Percentiles rank a stretch among this genome's conserved stretches.
Conservation (phyloP, 2,888 invertebrate species). For the Aphidoletes aphidimyza region DNA sequence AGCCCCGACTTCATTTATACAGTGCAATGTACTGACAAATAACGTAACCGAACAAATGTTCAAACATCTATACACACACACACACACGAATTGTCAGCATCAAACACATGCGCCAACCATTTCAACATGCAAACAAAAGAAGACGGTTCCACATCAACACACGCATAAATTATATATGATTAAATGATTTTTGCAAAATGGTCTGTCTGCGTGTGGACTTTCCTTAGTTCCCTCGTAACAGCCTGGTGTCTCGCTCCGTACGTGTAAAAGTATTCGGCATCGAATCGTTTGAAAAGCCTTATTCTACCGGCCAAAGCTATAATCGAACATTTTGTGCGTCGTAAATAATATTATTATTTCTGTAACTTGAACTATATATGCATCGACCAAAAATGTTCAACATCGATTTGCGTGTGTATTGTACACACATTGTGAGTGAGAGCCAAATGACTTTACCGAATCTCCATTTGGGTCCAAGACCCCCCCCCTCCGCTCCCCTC, state of each 20-base stretch:
- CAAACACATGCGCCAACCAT: too few species aligned
- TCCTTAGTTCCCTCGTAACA: too few species aligned
- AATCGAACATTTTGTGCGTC: slow-evolving; percentile 37
- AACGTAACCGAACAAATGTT: background rate
- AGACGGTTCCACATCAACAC: too few species aligned
- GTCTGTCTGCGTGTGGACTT: background rate
- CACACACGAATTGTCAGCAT: background rate
- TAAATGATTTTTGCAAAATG: slow-evolving; percentile 9
- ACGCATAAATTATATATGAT: slow-evolving; percentile 43
- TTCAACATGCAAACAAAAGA: too few species aligned
- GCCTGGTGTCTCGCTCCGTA: too few species aligned
- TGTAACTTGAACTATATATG: background rate
- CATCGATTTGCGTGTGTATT: background rate
- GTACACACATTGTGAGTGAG: too few species aligned
- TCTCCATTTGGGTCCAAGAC: too few species aligned
- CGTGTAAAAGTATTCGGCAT: too few species aligned
- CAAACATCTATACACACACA: background rate
- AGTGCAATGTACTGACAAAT: slow-evolving; percentile 46
- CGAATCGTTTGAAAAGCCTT: background rate
- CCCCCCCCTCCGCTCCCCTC: background rate
- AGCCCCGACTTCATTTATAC: background rate
- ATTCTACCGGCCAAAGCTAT: slow-evolving; percentile 26
- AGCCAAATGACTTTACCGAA: too few species aligned
- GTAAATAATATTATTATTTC: slow-evolving; percentile 50
- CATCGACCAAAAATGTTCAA: background rate